Conservation (phyloP, 2,113 vertebrate species). For the Jaculus jaculus region DNA sequence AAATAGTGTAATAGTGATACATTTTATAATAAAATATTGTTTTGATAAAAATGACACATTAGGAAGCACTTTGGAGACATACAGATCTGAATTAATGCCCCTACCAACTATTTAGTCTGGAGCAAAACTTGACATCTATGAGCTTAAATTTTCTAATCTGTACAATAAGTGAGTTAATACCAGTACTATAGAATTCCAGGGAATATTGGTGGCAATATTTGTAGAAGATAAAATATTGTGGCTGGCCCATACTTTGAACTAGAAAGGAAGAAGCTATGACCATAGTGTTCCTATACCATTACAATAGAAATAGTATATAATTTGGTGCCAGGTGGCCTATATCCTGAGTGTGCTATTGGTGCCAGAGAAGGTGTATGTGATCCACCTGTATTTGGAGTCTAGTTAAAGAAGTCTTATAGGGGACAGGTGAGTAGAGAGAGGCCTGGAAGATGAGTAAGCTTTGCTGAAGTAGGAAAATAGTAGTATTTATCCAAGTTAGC, state of each 20-base stretch:
- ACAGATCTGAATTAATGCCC: background rate
- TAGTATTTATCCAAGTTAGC: background rate
- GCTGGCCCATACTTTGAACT: background rate
- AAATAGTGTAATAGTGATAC: background rate
- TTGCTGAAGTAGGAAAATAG: background rate
- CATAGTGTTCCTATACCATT: background rate
- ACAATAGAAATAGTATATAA: background rate
- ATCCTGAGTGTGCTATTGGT: background rate
- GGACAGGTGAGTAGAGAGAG: background rate
- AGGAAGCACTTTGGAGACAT: background rate
- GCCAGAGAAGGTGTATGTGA: background rate
- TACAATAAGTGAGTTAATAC: background rate
- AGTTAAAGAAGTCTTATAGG: background rate
- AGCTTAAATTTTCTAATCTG: background rate
- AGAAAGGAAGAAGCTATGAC: background rate
- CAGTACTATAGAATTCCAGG: background rate
- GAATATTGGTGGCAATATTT: background rate
- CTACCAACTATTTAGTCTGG: background rate
- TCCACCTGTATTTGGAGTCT: background rate
- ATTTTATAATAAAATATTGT: background rate
- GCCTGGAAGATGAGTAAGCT: background rate
- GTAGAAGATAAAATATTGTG: background rate
- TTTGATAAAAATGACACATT: background rate
- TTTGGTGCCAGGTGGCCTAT: background rate
- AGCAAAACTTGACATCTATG: background rate